Evolutionary conservation across 2,888 invertebrate genomes (phyloP).

Genomic region (Pheosia gnoma): DNA sequence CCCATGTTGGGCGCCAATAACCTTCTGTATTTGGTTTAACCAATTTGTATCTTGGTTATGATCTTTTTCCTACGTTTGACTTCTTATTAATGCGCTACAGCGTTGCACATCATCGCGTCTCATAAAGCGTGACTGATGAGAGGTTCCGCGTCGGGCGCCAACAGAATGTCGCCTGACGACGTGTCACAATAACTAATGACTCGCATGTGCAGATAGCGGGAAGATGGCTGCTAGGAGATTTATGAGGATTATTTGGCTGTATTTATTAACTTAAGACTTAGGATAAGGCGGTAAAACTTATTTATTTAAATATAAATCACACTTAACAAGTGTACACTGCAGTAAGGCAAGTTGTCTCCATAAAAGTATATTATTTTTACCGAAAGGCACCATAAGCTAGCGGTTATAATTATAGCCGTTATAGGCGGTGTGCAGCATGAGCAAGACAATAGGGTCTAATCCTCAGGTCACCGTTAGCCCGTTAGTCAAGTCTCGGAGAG

Average conservation of each 20-base stretch:
- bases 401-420: no score
- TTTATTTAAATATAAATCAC: neutral
- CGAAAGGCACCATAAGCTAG: no score
- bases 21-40: neutral
- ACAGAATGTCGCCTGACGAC: neutral
- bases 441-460: no score
- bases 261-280: neutral
- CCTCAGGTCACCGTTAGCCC: no score
- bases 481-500: no score
- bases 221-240: neutral
- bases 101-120: neutral
- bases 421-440: no score
- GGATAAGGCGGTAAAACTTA: neutral
- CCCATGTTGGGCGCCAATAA: neutral
- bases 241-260: neutral
- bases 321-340: neutral
- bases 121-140: constrained; percentile 5
- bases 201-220: constrained; percentile 1
- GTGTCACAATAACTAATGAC: constrained; percentile 2
- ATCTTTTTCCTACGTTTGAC: neutral
- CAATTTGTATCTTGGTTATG: neutral
- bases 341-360: no score
- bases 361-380: no score
- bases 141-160: constrained; percentile 20
- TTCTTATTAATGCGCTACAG: no score